Evolutionary conservation across 2,113 vertebrate genomes (phyloP).

Genomic region (Oxyura jamaicensis): DNA sequence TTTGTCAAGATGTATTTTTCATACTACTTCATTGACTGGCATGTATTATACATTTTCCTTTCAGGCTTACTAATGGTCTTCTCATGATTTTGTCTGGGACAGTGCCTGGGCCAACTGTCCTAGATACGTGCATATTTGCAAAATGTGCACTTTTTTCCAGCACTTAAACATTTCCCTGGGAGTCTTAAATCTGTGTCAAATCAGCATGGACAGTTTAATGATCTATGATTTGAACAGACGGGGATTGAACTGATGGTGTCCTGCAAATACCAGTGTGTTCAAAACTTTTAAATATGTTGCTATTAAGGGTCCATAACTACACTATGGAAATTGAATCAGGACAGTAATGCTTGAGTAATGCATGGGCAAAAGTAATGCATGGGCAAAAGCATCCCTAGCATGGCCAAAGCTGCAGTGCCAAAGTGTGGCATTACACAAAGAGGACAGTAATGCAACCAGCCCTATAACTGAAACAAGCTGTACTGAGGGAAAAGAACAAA

Average conservation of each 20-base stretch:
- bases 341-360: background rate
- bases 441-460: background rate
- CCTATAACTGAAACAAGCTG: background rate
- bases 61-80: background rate
- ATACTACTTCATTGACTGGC: background rate
- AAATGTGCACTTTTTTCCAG: background rate
- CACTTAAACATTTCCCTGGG: background rate
- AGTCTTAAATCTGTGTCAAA: background rate
- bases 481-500: background rate
- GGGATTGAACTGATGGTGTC: background rate
- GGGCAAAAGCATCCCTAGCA: background rate
- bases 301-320: background rate
- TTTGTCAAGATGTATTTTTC: background rate
- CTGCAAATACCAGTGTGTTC: background rate
- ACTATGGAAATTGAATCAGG: background rate
- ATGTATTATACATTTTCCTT: background rate
- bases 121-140: background rate
- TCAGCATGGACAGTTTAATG: background rate
- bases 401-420: background rate
- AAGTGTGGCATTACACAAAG: background rate
- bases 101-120: background rate
- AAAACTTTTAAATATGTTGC: background rate
- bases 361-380: background rate
- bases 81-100: background rate
- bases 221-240: background rate